These are phyloP conservation scores for Mungos mungo DNA, from an alignment of 2,113 vertebrate species.

Conservation along the genomic window DNA sequence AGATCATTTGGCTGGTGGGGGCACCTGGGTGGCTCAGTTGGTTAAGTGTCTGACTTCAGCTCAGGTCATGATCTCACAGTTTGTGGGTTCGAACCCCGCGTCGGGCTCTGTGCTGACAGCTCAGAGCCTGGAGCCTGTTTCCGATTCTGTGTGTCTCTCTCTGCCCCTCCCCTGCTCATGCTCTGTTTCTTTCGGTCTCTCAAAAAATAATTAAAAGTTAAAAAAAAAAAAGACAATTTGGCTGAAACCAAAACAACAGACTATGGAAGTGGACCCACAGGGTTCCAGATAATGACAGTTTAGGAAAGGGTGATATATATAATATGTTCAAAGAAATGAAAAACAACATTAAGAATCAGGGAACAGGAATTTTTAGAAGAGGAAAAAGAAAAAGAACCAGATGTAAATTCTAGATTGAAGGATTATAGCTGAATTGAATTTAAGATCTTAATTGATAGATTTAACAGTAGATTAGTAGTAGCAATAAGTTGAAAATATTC, in stretches of 20 bases:
- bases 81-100: too few species aligned
- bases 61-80: too few species aligned
- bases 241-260: background rate
- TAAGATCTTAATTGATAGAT: background rate
- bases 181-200: too few species aligned
- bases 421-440: background rate
- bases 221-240: background rate
- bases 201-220: too few species aligned
- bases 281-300: background rate
- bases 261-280: background rate
- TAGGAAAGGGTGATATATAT: background rate
- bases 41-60: too few species aligned
- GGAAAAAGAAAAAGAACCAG: background rate
- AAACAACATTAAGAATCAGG: background rate
- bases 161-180: too few species aligned
- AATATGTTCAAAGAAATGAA: background rate
- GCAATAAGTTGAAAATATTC: slow-evolving; percentile 7
- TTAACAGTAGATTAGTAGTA: background rate
- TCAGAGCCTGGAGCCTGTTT: too few species aligned
- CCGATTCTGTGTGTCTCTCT: too few species aligned
- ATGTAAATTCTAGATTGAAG: background rate
- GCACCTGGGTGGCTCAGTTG: too few species aligned
- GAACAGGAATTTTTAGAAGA: background rate
- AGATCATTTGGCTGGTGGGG: background rate
- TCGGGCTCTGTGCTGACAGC: too few species aligned